These are phyloP conservation scores for Drosophila busckii DNA, from an alignment of 1,140 invertebrate species.

Conservation along the genomic window DNA sequence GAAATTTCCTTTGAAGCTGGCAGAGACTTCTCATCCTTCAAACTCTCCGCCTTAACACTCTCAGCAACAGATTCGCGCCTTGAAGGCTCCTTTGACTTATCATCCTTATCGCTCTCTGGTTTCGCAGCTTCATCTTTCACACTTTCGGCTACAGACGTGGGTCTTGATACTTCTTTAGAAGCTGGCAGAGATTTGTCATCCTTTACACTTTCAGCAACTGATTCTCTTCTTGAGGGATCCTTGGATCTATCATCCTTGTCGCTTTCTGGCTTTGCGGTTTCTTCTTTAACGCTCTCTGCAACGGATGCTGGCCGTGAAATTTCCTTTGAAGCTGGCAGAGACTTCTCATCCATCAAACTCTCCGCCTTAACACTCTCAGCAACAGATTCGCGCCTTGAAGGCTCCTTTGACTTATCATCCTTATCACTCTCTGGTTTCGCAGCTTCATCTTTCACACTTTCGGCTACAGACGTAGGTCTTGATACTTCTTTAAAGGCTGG, in stretches of 20 bases:
- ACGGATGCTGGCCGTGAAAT: conserved; percentile 38
- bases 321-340: conserved; percentile 17
- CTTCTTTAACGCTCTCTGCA: conserved; percentile 17
- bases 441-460: conserved; percentile 12
- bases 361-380: conserved; percentile 10
- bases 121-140: conserved; percentile 9
- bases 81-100: conserved; percentile 25
- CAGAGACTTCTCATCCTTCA: conserved; percentile 1
- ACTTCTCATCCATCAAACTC: conserved; percentile 14
- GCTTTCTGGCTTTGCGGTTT: not conserved
- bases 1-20: conserved; percentile 6
- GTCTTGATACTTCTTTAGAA: conserved; percentile 12
- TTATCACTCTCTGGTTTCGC: conserved; percentile 1
- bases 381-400: conserved; percentile 7
- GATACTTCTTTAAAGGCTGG: conserved; percentile 25
- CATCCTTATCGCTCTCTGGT: not conserved
- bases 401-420: conserved; percentile 4
- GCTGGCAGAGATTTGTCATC: not conserved
- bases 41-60: conserved; percentile 6
- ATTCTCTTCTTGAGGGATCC: conserved; percentile 19
- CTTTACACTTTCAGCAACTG: conserved; percentile 2
- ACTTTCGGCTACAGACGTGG: conserved; percentile 6
- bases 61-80: conserved; percentile 17
- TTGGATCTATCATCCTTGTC: conserved; percentile 15
- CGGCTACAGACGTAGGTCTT: conserved; percentile 13